Evolutionary conservation across 2,888 invertebrate genomes (phyloP).

Genomic region (Mythimna vitellina): DNA sequence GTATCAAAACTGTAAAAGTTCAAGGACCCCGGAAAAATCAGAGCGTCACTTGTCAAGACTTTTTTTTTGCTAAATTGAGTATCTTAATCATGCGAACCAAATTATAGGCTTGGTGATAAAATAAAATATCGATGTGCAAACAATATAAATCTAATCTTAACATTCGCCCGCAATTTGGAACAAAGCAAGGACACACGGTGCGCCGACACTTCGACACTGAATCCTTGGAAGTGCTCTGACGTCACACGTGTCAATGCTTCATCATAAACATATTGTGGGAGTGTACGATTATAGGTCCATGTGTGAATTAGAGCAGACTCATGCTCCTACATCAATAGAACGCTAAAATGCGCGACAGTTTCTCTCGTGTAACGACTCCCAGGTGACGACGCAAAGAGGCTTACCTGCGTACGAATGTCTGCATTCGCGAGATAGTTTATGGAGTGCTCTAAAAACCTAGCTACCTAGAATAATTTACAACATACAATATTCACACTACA

Average conservation of each 20-base stretch:
- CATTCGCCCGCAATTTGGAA: slow-evolving; percentile 45
- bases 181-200: slow-evolving; percentile 64
- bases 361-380: slow-evolving; percentile 56
- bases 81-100: neutral
- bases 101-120: slow-evolving; percentile 11
- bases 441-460: slow-evolving; percentile 43
- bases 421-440: slow-evolving; percentile 49
- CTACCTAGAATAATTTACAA: slow-evolving; percentile 38
- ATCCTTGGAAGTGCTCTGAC: slow-evolving; percentile 63
- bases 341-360: slow-evolving; percentile 50
- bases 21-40: neutral
- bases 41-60: neutral
- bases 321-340: slow-evolving; percentile 54
- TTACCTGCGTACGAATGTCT: slow-evolving; percentile 43
- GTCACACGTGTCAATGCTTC: slow-evolving; percentile 63
- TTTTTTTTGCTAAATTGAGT: neutral
- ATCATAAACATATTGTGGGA: slow-evolving; percentile 61
- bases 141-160: slow-evolving; percentile 49
- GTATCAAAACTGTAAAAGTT: neutral
- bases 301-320: slow-evolving; percentile 46
- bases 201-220: slow-evolving; percentile 56
- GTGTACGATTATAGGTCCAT: slow-evolving; percentile 16
- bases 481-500: slow-evolving; percentile 34
- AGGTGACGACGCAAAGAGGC: slow-evolving; percentile 52
- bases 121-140: slow-evolving; percentile 31